Conservation (phyloP, 2,113 vertebrate species). For the Sinocyclocheilus rhinocerous region DNA sequence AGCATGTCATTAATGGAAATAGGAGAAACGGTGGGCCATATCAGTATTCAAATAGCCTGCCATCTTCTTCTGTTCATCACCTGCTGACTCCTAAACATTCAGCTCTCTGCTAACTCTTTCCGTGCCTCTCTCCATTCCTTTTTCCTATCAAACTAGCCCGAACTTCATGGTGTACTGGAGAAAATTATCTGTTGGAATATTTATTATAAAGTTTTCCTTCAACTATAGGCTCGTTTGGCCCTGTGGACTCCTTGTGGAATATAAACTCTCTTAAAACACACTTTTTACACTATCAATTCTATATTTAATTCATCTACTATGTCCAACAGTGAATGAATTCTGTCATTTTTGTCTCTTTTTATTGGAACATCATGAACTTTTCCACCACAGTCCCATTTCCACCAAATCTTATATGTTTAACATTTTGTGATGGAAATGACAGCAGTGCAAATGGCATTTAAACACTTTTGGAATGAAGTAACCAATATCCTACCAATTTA, state of each 20-base stretch:
- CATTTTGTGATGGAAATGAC: background rate
- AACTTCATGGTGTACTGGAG: background rate
- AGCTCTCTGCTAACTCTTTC: constrained; percentile 38
- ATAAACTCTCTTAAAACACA: background rate
- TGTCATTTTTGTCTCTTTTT: background rate
- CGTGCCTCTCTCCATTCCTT: background rate
- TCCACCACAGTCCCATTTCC: background rate
- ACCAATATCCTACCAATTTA: background rate
- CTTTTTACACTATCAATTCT: background rate
- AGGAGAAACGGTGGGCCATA: constrained; percentile 87
- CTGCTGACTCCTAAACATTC: constrained; percentile 52
- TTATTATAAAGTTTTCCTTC: background rate
- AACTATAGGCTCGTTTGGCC: background rate
- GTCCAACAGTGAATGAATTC: background rate
- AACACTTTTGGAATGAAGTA: background rate
- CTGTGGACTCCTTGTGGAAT: background rate
- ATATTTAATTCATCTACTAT: background rate
- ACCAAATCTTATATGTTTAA: background rate
- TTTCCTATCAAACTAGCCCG: background rate
- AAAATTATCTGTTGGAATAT: background rate
- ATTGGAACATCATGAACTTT: background rate
- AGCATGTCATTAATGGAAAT: constrained; percentile 83
- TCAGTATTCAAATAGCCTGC: constrained; percentile 97
- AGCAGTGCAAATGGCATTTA: background rate
- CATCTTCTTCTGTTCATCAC: constrained; percentile 73